Base-by-base conservation (phyloP, 2,113 vertebrate genomes). In the Empidonax alnorum region DNA sequence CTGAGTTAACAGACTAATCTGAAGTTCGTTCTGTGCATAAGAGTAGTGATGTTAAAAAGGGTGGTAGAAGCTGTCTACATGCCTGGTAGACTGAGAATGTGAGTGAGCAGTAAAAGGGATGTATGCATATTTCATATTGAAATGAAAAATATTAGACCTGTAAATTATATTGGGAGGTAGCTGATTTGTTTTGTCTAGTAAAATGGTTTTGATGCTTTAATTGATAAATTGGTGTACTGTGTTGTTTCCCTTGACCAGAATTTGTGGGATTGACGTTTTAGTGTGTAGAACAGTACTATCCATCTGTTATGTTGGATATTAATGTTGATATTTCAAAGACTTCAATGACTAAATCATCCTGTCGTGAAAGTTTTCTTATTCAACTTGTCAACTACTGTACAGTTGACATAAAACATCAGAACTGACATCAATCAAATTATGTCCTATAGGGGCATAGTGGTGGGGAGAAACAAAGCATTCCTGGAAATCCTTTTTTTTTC, bases 401-500 rank as follows among this genome's bases (percentile, higher is more conserved):
- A 69, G 24, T 52, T 93, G 63, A 41, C 19, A 39, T 24, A 66
- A 78, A 59, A 56, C 8, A 37, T 78, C 33, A 68, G 31, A 83
- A 56, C 23, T 58, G 53, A 7, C 39, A 33, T 84, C 22, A 74
- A 3, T 87, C 37, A 73, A 79, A 73, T 69, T 41, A 33, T 37
- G 25, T 25, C 24, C 71, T 75, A 30, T 0, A n/a, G 27, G 19
- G 25, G 19, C 1, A 3, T 10, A 15, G 17, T 6, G 28, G 3
- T 35, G 44, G 13, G 24, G 18, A 68, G 56, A 68, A 75, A 46
- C 21, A 42, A 66, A 24, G 1, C 9, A 33, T 75, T 93, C 58
- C 24, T n/a, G 28, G 59, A 87, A 69, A n/a, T 66, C 3, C 25
- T 19, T 15, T 16, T 1, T 16, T 1, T 4, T 1, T 1, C 4